These are phyloP conservation scores for Sesia bembeciformis DNA, from an alignment of 2,888 invertebrate genomes.

Conservation along the genomic window DNA sequence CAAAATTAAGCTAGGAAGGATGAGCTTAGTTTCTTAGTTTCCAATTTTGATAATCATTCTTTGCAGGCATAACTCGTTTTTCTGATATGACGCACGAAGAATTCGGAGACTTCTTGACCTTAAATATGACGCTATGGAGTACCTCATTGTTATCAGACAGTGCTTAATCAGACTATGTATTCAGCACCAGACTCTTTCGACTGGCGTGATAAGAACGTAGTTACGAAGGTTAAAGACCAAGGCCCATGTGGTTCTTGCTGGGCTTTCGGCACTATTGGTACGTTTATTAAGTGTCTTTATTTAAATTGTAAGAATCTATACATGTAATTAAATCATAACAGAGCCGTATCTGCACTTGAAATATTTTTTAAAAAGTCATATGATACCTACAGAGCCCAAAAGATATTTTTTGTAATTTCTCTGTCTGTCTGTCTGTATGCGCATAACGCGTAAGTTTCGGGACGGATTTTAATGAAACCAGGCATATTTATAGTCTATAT, in stretches of 20 bases:
- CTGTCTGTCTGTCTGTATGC: too few species aligned
- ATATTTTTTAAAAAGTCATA: too few species aligned
- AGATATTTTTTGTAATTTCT: too few species aligned
- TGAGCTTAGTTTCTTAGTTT: too few species aligned
- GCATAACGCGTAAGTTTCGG: too few species aligned
- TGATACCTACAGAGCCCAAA: too few species aligned
- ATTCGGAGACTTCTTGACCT: background rate
- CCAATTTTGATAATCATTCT: background rate
- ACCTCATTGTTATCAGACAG: background rate
- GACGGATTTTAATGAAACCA: too few species aligned
- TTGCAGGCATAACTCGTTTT: background rate
- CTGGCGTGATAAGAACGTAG: constrained; percentile 83
- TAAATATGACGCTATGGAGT: background rate
- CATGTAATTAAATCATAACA: too few species aligned
- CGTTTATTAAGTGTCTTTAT: background rate
- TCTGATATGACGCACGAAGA: background rate
- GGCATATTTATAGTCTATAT: too few species aligned
- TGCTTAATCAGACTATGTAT: background rate
- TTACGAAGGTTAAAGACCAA: constrained; percentile 86
- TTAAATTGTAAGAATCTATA: too few species aligned
- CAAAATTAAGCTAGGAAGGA: too few species aligned
- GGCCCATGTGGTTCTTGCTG: constrained; percentile 87
- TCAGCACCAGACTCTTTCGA: constrained; percentile 43
- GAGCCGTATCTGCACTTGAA: too few species aligned
- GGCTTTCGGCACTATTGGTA: constrained; percentile 52